phyloP scores from a whole-genome alignment of 2,888 invertebrate species.

The Cephonodes hylas region DNA sequence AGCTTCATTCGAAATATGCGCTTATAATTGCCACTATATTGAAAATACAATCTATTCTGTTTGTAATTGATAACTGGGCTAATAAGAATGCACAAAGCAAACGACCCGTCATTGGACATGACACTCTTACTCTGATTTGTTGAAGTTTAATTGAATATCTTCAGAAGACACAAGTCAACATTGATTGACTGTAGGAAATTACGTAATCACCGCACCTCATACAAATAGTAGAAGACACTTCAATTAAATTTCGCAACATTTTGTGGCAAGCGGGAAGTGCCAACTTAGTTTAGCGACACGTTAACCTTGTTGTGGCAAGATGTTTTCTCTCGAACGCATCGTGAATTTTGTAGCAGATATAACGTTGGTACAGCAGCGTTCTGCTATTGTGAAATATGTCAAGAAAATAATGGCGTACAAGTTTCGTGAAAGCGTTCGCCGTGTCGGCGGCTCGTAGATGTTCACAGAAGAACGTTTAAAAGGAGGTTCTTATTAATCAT shows the following conservation, averaged over 20 bases:
- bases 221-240: neutral
- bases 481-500: slow-evolving; percentile 22
- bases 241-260: neutral
- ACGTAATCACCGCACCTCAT: slow-evolving; percentile 20
- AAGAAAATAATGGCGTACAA: slow-evolving; percentile 60
- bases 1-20: no score
- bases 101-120: slow-evolving; percentile 47
- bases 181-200: slow-evolving; percentile 70
- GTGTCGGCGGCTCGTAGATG: slow-evolving; percentile 24
- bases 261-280: neutral
- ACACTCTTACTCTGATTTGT: slow-evolving; percentile 58
- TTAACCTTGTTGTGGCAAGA: slow-evolving; percentile 17
- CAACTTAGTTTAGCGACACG: slow-evolving; percentile 11
- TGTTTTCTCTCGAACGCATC: slow-evolving; percentile 38
- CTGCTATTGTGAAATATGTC: slow-evolving; percentile 65
- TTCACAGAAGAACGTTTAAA: slow-evolving; percentile 38
- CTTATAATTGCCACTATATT: no score
- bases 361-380: slow-evolving; percentile 34
- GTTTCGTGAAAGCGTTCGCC: slow-evolving; percentile 34
- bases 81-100: neutral
- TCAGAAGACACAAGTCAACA: slow-evolving; percentile 39
- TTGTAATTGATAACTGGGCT: neutral
- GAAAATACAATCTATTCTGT: neutral
- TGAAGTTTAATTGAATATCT: slow-evolving; percentile 66
- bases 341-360: slow-evolving; percentile 49